phyloP scores from a whole-genome alignment of 2,797 vertebrate genomes.

The Hoplostethus mediterraneus region DNA sequence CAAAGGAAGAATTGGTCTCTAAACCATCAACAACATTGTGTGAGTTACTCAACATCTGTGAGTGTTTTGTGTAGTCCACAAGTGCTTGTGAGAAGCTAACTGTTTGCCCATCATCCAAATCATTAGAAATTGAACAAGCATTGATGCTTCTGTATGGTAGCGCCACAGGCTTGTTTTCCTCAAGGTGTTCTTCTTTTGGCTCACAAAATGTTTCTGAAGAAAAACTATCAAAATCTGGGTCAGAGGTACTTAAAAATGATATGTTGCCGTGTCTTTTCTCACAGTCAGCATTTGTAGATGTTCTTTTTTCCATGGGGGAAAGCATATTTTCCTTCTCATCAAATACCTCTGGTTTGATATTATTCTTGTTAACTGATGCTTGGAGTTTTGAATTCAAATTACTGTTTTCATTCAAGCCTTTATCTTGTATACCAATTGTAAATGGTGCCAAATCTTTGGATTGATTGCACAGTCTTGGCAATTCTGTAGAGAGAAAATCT shows the following conservation, averaged over 20 bases:
- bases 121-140: conserved; percentile 58
- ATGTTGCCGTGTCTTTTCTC: conserved; percentile 68
- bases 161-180: conserved; percentile 71
- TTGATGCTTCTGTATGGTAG: conserved; percentile 64
- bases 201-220: conserved; percentile 66
- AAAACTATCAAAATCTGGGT: conserved; percentile 67
- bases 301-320: conserved; percentile 52
- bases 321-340: conserved; percentile 61
- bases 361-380: conserved; percentile 70
- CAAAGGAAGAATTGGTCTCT: conserved; percentile 88
- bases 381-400: conserved; percentile 68
- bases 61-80: conserved; percentile 92
- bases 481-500: conserved; percentile 87
- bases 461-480: conserved; percentile 79
- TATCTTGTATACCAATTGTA: conserved; percentile 66
- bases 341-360: conserved; percentile 50
- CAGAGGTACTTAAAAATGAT: conserved; percentile 66
- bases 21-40: conserved; percentile 86
- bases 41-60: conserved; percentile 89
- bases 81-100: conserved; percentile 95
- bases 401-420: conserved; percentile 73
- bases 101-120: conserved; percentile 86
- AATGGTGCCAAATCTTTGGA: conserved; percentile 72
- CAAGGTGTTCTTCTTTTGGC: conserved; percentile 72
- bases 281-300: conserved; percentile 50